These are phyloP conservation scores for Lithobius niger DNA, from an alignment of 1,140 invertebrate species.

Conservation along the genomic window DNA sequence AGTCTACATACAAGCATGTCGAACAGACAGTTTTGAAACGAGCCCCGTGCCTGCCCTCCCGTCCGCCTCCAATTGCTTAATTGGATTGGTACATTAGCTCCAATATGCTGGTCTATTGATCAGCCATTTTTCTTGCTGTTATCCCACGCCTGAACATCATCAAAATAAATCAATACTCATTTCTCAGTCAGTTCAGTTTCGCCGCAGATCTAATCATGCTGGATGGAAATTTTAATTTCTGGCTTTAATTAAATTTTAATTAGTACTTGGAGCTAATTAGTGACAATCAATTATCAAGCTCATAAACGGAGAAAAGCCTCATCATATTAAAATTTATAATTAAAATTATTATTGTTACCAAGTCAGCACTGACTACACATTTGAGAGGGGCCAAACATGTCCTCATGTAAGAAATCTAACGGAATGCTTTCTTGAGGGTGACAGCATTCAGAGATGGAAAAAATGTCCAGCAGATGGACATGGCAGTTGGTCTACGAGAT, in stretches of 20 bases:
- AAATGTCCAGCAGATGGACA: too few species aligned
- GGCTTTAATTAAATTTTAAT: slow-evolving; percentile 23
- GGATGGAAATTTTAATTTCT: slow-evolving; percentile 20
- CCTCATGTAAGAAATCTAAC: too few species aligned
- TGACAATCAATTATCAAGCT: slow-evolving; percentile 20
- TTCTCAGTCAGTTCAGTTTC: slow-evolving; percentile 3
- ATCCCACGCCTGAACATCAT: neutral
- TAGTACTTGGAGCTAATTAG: slow-evolving; percentile 21
- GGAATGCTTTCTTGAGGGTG: too few species aligned
- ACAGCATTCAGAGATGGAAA: too few species aligned
- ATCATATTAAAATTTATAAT: slow-evolving; percentile 12
- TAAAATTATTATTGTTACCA: slow-evolving; percentile 14
- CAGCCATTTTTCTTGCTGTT: slow-evolving; percentile 3
- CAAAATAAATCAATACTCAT: slow-evolving; percentile 1
- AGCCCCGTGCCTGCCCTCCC: too few species aligned
- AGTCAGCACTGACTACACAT: too few species aligned
- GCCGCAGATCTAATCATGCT: slow-evolving; percentile 10
- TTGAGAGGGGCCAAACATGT: too few species aligned
- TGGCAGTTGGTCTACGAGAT: too few species aligned
- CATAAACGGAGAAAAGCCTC: slow-evolving; percentile 18
- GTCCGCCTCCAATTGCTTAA: slow-evolving; percentile 5
- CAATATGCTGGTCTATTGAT: neutral
- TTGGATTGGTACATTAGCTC: neutral
- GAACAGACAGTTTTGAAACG: too few species aligned
- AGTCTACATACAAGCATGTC: too few species aligned